phyloP scores from a whole-genome alignment of 2,113 vertebrate genomes.

The Xenopus borealis region DNA sequence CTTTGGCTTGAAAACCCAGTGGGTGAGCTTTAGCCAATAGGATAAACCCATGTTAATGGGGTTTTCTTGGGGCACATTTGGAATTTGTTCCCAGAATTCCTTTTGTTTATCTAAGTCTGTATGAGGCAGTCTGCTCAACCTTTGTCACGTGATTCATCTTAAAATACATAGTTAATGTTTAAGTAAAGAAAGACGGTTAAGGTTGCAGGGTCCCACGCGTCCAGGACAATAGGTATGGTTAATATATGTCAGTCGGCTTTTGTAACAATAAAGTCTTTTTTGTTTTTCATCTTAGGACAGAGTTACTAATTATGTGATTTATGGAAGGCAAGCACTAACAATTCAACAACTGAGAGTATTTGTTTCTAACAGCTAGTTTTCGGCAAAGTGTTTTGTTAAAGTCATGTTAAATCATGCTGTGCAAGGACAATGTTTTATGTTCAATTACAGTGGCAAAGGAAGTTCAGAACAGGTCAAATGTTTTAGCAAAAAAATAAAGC shows the following conservation, averaged over 20 bases:
- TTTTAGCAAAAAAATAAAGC: neutral
- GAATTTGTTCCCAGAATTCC: too few species aligned
- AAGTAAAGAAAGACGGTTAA: constrained; percentile 34
- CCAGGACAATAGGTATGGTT: constrained; percentile 54
- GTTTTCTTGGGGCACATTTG: too few species aligned
- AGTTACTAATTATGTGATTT: constrained; percentile 65
- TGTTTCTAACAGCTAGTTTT: constrained; percentile 61
- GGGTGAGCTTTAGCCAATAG: too few species aligned
- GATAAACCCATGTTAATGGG: too few species aligned
- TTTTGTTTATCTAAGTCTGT: too few species aligned
- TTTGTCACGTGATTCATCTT: too few species aligned
- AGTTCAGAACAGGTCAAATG: neutral
- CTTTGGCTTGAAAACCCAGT: too few species aligned
- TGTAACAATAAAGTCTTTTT: constrained; percentile 49
- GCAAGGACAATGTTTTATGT: constrained; percentile 12
- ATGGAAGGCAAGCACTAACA: constrained; percentile 61
- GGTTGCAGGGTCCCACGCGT: constrained; percentile 40
- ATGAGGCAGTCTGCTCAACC: too few species aligned
- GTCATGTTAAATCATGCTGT: constrained; percentile 51
- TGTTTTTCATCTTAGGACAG: constrained; percentile 56
- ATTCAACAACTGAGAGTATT: constrained; percentile 53
- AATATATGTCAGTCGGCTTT: constrained; percentile 39
- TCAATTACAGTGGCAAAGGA: neutral
- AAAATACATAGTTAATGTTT: constrained; percentile 43
- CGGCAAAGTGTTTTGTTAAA: constrained; percentile 59